These are phyloP conservation scores for Saccopteryx leptura DNA, from an alignment of 2,113 vertebrate genomes.

Conservation along the genomic window DNA sequence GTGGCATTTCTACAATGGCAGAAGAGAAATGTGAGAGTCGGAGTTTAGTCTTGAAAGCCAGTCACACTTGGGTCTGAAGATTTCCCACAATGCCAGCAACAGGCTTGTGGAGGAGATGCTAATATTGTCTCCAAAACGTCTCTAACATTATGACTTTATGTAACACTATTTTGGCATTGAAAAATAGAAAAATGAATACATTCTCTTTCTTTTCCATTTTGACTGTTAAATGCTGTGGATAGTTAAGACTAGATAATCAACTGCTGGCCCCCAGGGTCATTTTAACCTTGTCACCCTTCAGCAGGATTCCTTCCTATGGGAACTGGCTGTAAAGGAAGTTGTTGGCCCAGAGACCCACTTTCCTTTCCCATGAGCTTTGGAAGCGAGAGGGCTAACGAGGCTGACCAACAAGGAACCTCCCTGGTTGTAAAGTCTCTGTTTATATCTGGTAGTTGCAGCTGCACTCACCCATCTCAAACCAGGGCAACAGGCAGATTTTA, in stretches of 20 bases:
- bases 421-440: background rate
- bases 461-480: background rate
- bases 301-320: background rate
- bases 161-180: background rate
- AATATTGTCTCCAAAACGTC: background rate
- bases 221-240: background rate
- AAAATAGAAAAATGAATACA: background rate
- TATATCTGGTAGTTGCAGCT: background rate
- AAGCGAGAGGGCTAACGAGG: background rate
- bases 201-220: background rate
- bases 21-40: background rate
- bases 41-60: background rate
- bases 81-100: background rate
- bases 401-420: background rate
- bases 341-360: background rate
- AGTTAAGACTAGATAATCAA: background rate
- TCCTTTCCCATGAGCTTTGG: background rate
- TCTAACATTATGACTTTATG: background rate
- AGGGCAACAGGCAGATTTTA: background rate
- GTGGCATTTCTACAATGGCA: background rate
- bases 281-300: background rate
- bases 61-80: background rate
- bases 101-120: background rate
- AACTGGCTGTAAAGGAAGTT: background rate
- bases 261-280: background rate